Percentiles rank a stretch among this genome's conserved stretches.
phyloP scores from a whole-genome alignment of 2,888 invertebrate genomes.

The Lasioglossum calceatum region DNA sequence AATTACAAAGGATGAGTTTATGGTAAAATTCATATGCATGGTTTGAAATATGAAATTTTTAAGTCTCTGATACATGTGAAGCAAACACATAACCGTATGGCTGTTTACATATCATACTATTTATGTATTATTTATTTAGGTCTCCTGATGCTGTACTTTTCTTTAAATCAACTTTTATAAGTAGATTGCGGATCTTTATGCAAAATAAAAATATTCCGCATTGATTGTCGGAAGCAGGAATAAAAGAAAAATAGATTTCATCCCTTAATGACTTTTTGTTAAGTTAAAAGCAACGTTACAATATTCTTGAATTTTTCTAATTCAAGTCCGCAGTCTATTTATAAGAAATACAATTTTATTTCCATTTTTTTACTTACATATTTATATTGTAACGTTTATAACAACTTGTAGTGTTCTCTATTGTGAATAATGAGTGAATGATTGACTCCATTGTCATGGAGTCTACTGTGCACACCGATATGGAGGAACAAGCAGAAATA shows the following conservation, averaged over 20 bases:
- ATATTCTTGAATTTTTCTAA: no score
- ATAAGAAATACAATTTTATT: not conserved
- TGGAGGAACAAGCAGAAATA: constrained; percentile 3
- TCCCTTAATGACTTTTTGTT: no score
- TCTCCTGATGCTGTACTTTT: not conserved
- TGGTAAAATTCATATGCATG: not conserved
- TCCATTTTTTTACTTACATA: not conserved
- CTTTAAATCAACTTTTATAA: not conserved
- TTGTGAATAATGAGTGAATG: constrained; percentile 7
- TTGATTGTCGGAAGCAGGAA: no score
- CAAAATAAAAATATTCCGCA: no score
- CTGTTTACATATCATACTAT: not conserved
- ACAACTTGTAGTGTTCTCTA: constrained; percentile 16
- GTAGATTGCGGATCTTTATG: no score
- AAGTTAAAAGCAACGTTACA: no score
- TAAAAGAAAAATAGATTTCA: no score
- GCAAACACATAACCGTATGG: not conserved
- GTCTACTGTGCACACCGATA: not conserved
- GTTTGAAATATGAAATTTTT: not conserved
- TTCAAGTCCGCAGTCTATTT: no score
- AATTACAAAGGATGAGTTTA: not conserved
- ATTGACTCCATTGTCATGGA: constrained; percentile 18
- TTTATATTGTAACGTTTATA: not conserved
- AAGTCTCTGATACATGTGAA: not conserved
- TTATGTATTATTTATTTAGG: not conserved